A percentile compares a stretch with the other conserved stretches of the same genome.
These are phyloP conservation scores for Poecile atricapillus DNA, from an alignment of 2,113 vertebrate species.

Conservation along the genomic window DNA sequence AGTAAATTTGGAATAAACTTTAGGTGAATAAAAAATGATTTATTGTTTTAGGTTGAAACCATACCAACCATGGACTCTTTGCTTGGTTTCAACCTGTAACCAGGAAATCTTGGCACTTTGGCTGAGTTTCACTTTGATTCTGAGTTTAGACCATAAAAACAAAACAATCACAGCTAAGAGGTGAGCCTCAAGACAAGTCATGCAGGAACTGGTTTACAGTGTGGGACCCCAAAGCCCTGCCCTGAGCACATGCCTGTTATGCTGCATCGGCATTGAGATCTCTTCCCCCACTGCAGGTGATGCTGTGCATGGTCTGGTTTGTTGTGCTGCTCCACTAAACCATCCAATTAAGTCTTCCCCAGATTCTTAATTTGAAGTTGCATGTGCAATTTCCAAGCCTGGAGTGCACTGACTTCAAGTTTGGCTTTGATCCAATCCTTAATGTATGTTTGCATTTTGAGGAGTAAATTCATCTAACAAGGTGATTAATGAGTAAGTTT, in stretches of 20 bases:
- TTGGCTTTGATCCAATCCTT: not conserved
- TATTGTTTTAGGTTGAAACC: slow-evolving; percentile 35
- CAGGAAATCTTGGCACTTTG: not conserved
- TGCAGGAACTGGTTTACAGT: not conserved
- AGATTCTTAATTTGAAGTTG: not conserved
- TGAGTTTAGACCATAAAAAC: not conserved
- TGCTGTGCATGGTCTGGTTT: accelerated
- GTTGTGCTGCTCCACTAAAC: not conserved
- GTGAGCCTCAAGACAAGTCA: not conserved
- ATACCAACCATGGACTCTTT: not conserved
- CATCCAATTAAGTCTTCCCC: not conserved
- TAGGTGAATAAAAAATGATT: slow-evolving; percentile 27
- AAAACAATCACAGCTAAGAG: not conserved
- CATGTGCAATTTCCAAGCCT: not conserved
- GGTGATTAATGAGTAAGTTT: not conserved
- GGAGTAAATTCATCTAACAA: not conserved
- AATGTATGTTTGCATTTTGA: not conserved
- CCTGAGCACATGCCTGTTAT: not conserved
- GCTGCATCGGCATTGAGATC: not conserved
- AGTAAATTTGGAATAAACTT: slow-evolving; percentile 47
- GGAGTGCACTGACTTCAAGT: not conserved
- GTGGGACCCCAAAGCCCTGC: not conserved
- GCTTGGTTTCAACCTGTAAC: slow-evolving; percentile 14
- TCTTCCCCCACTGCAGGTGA: not conserved
- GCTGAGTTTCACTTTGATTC: slow-evolving; percentile 2